Conservation (phyloP, 2,888 invertebrate species). For the Rapana venosa region DNA sequence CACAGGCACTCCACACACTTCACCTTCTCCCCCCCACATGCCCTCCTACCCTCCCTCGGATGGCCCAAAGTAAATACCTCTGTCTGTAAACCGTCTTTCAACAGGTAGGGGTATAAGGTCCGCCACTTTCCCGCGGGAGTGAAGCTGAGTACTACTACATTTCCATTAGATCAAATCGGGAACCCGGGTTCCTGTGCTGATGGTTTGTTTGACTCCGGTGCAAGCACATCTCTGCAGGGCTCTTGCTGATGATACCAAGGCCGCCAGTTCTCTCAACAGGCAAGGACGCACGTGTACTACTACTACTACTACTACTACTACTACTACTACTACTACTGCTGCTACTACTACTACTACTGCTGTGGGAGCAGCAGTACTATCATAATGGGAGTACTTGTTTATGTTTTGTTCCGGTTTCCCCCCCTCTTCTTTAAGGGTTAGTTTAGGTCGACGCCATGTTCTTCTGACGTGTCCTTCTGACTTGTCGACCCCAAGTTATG, state of each 20-base stretch:
- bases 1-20: too few relatives aligned
- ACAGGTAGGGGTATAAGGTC: neutral
- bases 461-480: neutral
- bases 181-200: neutral
- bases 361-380: too few relatives aligned
- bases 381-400: too few relatives aligned
- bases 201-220: neutral
- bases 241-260: neutral
- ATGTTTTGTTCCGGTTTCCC: neutral
- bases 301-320: too few relatives aligned
- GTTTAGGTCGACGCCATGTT: neutral
- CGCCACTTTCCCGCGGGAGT: neutral
- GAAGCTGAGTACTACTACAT: neutral
- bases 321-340: too few relatives aligned
- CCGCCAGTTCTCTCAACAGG: neutral
- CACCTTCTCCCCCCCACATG: neutral
- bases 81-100: constrained; percentile 15
- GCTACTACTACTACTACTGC: too few relatives aligned
- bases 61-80: neutral
- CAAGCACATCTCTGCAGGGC: neutral
- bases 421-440: neutral
- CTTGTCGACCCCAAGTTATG: neutral
- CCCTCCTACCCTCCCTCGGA: neutral
- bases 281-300: neutral
- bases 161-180: neutral